phyloP scores from a whole-genome alignment of 2,888 invertebrate species.

The Drosophila birchii region DNA sequence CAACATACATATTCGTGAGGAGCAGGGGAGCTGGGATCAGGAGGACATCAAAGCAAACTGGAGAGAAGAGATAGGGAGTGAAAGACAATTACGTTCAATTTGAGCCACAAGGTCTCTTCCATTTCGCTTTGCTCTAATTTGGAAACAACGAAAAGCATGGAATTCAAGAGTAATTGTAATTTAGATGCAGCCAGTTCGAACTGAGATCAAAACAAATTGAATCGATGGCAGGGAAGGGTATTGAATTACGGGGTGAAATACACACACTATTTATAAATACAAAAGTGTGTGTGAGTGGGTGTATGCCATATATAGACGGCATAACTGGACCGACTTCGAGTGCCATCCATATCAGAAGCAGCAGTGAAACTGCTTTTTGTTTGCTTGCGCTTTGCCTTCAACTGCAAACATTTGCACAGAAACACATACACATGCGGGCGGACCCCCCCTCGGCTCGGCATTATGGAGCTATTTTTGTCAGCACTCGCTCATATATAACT shows the following conservation, averaged over 20 bases:
- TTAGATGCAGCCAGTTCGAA: slow-evolving; percentile 61
- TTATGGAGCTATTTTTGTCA: slow-evolving; percentile 72
- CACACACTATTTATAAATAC: slow-evolving; percentile 1
- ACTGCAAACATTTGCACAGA: slow-evolving; percentile 61
- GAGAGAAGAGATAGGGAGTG: slow-evolving; percentile 2
- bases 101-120: slow-evolving; percentile 51
- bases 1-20: slow-evolving; percentile 21
- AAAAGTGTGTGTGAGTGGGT: neutral
- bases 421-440: slow-evolving; percentile 7
- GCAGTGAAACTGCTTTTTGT: slow-evolving; percentile 44
- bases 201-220: slow-evolving; percentile 37
- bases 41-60: slow-evolving; percentile 33
- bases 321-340: slow-evolving; percentile 22
- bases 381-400: slow-evolving; percentile 53
- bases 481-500: slow-evolving; percentile 37
- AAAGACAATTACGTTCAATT: slow-evolving; percentile 71
- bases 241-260: slow-evolving; percentile 51
- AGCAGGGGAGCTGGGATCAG: neutral
- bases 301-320: neutral
- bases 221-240: slow-evolving; percentile 54
- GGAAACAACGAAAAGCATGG: slow-evolving; percentile 37
- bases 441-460: slow-evolving; percentile 39
- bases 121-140: slow-evolving; percentile 19
- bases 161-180: slow-evolving; percentile 72
- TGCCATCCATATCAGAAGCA: slow-evolving; percentile 36